Base-by-base conservation (phyloP, 2,797 vertebrate genomes). In the Moxostoma hubbsi region DNA sequence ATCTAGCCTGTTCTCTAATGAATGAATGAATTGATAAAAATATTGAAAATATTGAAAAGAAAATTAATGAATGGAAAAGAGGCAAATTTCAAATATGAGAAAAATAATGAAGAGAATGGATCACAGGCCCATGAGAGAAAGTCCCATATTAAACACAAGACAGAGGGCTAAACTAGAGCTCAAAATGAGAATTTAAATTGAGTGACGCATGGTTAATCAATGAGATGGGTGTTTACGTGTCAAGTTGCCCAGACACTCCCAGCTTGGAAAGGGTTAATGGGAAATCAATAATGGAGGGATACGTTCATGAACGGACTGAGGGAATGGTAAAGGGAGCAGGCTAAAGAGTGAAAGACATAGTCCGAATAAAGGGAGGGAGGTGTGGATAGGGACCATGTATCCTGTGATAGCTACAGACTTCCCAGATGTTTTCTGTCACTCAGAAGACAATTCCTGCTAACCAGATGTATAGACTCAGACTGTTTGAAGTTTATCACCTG, bases 401-500 rank as follows among this genome's bases (percentile, higher is more conserved):
- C 88, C 89, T 93, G 90, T 93, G 92, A 94, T 94, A 93, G 90
- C 87, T 90, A 92, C 91, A 93, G 90, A 92, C 91, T 92, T 93
- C 90, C 90, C 93, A 93, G 92, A 94, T 94, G 94, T 93, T 93
- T 93, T 94, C 92, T 92, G 91, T 94, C 93, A 93, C 89, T 93
- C 92, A 92, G 81, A 85, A 87, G 81, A 88, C 81, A 86, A 87
- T 89, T 92, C 16, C 91, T 92, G 91, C 86, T 87, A 89, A 88
- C 92, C 94, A 94, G 93, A 94, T 94, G 93, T 94, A 92, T 87
- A 86, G 86, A 80, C 90, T 92, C 89, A 86, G 45, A 36, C 36
- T n/a, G 53, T 82, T 7, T 78, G 66, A 78, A 74, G 85, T 85
- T 87, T 82, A 84, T 88, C 87, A 88, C 85, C 79, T 80, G 70